Conservation (phyloP, 2,113 vertebrate genomes). For the Sylvilagus bachmani region DNA sequence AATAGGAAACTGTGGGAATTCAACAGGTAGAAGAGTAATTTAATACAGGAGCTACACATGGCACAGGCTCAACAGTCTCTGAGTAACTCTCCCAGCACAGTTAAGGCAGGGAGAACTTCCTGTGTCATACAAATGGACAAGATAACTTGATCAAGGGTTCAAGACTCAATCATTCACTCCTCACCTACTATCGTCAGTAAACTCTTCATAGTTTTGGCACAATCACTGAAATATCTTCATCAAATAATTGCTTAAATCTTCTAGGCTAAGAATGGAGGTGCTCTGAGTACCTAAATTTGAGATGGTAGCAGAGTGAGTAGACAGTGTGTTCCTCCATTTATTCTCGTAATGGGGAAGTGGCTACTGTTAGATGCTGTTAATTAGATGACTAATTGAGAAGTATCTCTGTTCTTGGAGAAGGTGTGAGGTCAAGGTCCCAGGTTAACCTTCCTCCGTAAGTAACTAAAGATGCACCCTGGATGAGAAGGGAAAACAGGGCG, state of each 20-base stretch:
- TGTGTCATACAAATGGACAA: not conserved
- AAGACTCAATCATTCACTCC: not conserved
- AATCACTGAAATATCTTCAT: not conserved
- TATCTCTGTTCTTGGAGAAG: not conserved
- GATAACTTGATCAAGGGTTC: not conserved
- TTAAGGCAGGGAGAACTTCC: not conserved
- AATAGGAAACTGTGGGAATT: not conserved
- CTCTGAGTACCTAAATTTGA: not conserved
- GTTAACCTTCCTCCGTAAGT: not conserved
- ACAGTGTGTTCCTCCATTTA: not conserved
- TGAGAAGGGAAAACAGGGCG: not conserved
- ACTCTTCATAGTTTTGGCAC: not conserved
- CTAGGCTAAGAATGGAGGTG: not conserved
- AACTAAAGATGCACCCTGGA: not conserved
- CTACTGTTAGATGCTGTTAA: not conserved
- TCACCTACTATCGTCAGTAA: not conserved
- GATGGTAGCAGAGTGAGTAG: not conserved
- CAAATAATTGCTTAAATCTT: not conserved
- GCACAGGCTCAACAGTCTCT: not conserved
- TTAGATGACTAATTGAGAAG: not conserved
- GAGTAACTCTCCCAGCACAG: not conserved
- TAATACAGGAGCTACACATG: not conserved
- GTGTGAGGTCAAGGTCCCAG: too few species aligned
- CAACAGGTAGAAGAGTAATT: not conserved
- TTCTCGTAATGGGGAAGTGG: not conserved